Conservation (phyloP, 1,140 invertebrate species). For the Diorhabda elongata region DNA sequence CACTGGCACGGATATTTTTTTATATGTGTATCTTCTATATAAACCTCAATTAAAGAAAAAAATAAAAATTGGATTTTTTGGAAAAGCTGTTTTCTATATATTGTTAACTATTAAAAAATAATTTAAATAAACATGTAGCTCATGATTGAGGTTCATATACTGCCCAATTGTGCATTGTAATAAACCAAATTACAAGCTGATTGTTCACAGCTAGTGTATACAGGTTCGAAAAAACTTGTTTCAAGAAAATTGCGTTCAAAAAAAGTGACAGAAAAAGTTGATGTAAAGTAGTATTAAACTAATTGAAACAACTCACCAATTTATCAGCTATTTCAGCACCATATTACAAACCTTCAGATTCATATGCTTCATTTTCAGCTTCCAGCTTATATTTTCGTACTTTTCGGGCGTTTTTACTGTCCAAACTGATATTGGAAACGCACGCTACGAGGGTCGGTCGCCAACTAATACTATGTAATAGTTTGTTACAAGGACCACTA, state of each 20-base stretch:
- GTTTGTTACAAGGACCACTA: no score
- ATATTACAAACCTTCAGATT: no score
- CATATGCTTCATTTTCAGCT: no score
- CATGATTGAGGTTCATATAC: slow-evolving; percentile 1
- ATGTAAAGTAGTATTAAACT: no score
- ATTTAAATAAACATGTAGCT: neutral
- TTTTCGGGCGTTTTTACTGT: no score
- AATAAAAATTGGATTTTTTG: slow-evolving; percentile 7
- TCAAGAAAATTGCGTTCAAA: neutral
- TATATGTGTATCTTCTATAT: neutral
- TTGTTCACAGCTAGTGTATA: neutral
- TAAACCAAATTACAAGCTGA: neutral
- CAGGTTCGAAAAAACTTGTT: neutral
- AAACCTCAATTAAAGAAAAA: neutral
- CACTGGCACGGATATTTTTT: neutral
- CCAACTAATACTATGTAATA: no score
- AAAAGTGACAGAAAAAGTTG: neutral
- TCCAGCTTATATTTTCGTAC: no score
- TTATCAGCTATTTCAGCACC: no score
- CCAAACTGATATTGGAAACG: no score
- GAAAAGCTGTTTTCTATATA: neutral
- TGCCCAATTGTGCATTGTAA: neutral
- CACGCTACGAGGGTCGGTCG: no score
- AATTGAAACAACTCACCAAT: no score
- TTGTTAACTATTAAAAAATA: neutral